Base-by-base conservation (phyloP, 2,113 vertebrate species). In the Tapirus terrestris region DNA sequence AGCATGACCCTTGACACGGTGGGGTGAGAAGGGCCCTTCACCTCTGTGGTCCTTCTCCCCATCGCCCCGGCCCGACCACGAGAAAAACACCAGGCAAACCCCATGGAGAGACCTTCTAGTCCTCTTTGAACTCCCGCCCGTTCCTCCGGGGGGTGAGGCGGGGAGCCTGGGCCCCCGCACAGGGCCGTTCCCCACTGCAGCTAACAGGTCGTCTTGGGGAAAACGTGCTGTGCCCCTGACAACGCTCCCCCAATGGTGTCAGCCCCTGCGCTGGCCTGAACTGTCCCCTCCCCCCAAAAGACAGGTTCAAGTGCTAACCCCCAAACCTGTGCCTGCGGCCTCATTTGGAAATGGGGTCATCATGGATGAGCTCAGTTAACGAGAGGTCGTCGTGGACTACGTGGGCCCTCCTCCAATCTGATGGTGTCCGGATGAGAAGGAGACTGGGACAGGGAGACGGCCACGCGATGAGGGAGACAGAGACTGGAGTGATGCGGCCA, bases 391-490 rank as follows among this genome's bases (percentile, higher is more conserved):
- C 2, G 31, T 81, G 77, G 8, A n/a, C 43, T 1, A 23, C 12
- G 75, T 23, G 12, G 20, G 2, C 6, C 6, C 43, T 31, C 27
- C 48, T 17, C 43, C 73, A 17, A 45, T 5, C 16, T 7, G 25
- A 51, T 25, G 8, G 9, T 21, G 11, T 82, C 27, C 58, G 43
- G 39, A 3, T 3, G 6, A 61, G 79, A 29, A 27, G 56, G 36
- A 39, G 29, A 6, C 6, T 3, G 3, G 36, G 80, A 63, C 58
- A 31, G 1, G 9, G 58, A 63, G 51, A 33, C 51, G 23, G n/a
- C 56, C 56, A 0, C 2, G 4, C 8, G 43, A 31, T 14, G n/a
- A 27, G 0, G 2, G 25, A 16, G 79, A 39, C 56, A 11, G 36
- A 43, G n/a, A 10, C 13, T 39, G 8, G n/a, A 43, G 56, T 16